Evolutionary conservation across 2,797 vertebrate genomes (phyloP).

Genomic region (Myotis daubentonii): DNA sequence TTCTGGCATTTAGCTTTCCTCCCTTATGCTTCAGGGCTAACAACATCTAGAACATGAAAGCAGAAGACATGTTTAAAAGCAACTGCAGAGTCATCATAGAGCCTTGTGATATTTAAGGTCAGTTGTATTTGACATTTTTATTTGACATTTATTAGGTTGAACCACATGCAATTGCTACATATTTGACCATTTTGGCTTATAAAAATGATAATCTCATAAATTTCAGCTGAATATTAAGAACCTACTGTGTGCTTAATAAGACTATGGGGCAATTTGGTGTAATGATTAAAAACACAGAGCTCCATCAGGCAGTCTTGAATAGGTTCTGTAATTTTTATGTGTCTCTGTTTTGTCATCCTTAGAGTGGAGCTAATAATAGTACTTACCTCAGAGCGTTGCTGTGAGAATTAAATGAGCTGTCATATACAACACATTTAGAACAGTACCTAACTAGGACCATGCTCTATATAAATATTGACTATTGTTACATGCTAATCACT

Average conservation of each 20-base stretch:
- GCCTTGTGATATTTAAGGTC: background rate
- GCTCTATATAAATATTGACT: conserved; percentile 17
- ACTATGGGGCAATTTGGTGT: background rate
- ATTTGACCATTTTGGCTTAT: conserved; percentile 1
- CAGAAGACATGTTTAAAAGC: conserved; percentile 12
- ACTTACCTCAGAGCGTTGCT: background rate
- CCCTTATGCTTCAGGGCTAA: background rate
- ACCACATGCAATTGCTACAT: background rate
- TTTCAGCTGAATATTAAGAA: conserved; percentile 17
- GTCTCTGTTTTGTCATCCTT: conserved; percentile 1
- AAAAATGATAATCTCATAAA: background rate
- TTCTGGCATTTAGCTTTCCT: background rate
- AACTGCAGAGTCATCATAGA: background rate
- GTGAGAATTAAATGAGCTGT: background rate
- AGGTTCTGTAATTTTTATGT: conserved; percentile 7
- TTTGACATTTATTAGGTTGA: background rate
- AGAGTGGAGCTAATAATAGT: conserved; percentile 7
- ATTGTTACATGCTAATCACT: background rate
- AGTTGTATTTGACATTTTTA: background rate
- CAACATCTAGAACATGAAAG: background rate
- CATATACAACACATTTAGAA: background rate
- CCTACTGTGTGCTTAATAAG: conserved; percentile 1
- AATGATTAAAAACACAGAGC: background rate
- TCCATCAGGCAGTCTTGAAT: background rate
- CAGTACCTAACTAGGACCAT: background rate